Conservation (phyloP, 1,140 invertebrate species). For the Lamellibrachia luymesi region DNA sequence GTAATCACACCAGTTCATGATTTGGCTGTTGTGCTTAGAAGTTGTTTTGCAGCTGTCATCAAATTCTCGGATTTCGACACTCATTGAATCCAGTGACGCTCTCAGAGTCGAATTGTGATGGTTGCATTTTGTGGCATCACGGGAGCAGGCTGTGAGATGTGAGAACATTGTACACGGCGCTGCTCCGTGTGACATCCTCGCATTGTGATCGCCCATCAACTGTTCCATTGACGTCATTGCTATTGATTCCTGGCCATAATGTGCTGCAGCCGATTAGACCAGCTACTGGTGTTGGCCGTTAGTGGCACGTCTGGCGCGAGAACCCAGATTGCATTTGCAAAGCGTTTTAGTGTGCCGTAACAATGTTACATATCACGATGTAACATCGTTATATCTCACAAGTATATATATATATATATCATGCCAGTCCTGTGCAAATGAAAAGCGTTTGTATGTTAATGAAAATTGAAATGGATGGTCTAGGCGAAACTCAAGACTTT, state of each 20-base stretch:
- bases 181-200: background rate
- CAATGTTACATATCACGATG: background rate
- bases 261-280: background rate
- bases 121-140: background rate
- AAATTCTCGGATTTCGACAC: background rate
- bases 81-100: background rate
- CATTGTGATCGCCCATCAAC: background rate
- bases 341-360: background rate
- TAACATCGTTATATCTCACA: background rate
- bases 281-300: background rate
- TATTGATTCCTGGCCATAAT: background rate
- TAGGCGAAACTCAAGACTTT: background rate
- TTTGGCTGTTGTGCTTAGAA: background rate
- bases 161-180: background rate
- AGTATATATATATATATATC: background rate
- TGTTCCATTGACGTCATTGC: background rate
- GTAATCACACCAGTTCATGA: too few relatives aligned
- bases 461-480: background rate
- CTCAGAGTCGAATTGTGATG: background rate
- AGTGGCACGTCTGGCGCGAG: background rate
- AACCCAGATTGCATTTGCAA: background rate
- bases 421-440: background rate
- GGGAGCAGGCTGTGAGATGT: background rate
- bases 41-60: background rate
- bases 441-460: background rate